These are phyloP conservation scores for Tetramorium simillimum DNA, from an alignment of 1,140 invertebrate species.

Conservation along the genomic window DNA sequence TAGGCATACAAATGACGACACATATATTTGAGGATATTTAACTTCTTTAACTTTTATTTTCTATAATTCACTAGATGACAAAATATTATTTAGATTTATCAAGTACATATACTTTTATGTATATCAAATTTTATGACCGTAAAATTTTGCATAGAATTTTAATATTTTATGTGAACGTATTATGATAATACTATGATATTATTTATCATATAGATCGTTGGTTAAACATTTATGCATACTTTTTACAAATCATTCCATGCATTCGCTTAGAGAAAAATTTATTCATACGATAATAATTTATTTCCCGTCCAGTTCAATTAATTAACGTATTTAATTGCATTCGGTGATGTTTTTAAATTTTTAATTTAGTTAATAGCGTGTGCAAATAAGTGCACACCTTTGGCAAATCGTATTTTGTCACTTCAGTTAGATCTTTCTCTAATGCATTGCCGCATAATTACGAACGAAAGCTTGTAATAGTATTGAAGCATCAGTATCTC, in stretches of 20 bases:
- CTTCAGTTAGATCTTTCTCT: not conserved
- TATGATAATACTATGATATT: not conserved
- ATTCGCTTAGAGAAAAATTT: not conserved
- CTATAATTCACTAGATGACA: not conserved
- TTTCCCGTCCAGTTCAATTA: not conserved
- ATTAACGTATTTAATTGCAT: not conserved
- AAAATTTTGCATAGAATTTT: not conserved
- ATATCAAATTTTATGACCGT: not conserved
- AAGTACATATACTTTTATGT: not conserved
- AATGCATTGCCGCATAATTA: not conserved
- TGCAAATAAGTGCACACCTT: conserved; percentile 4
- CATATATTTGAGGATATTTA: not conserved
- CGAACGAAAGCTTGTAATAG: not conserved
- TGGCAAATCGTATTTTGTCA: not conserved
- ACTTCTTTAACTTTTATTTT: not conserved
- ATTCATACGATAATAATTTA: not conserved
- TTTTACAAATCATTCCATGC: not conserved
- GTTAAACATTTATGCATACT: not conserved
- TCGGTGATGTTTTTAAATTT: not conserved
- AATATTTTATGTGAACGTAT: not conserved
- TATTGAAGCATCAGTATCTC: not conserved
- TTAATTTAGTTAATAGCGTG: conserved; percentile 19
- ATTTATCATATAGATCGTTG: not conserved
- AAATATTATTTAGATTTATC: not conserved
- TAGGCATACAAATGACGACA: not conserved